Conservation (phyloP, 2,888 invertebrate genomes). For the Lissonota sp. region DNA sequence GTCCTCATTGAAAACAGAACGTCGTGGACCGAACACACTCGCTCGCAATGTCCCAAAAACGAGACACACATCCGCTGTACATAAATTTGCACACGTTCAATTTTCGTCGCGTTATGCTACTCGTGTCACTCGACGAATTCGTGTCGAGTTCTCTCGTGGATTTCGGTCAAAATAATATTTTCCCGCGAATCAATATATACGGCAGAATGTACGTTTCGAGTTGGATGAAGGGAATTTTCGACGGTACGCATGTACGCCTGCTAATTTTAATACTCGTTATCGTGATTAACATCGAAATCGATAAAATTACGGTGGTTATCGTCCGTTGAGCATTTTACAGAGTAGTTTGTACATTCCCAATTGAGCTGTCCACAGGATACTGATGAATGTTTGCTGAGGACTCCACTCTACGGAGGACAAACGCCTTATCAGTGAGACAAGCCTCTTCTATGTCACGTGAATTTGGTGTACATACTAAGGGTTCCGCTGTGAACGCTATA, state of each 20-base stretch:
- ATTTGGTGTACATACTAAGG: slow-evolving; percentile 3
- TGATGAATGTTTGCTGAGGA: slow-evolving; percentile 45
- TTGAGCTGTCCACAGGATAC: slow-evolving; percentile 35
- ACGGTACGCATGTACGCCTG: not conserved
- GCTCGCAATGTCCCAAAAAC: slow-evolving; percentile 49
- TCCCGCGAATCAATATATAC: slow-evolving; percentile 11
- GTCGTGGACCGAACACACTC: no score
- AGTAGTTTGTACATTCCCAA: slow-evolving; percentile 25
- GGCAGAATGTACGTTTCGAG: slow-evolving; percentile 7
- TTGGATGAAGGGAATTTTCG: no score
- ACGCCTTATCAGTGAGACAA: slow-evolving; percentile 35
- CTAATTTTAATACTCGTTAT: no score
- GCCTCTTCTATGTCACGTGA: slow-evolving; percentile 5
- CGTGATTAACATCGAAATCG: no score
- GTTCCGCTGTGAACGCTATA: slow-evolving; percentile 24
- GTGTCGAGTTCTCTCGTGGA: not conserved
- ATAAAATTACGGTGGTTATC: not conserved
- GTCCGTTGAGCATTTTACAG: not conserved
- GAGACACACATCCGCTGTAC: slow-evolving; percentile 71
- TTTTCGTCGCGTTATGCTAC: slow-evolving; percentile 56
- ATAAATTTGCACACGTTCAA: slow-evolving; percentile 62
- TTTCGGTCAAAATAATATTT: slow-evolving; percentile 36
- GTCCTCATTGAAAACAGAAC: no score
- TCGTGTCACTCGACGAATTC: slow-evolving; percentile 34
- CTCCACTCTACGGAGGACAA: slow-evolving; percentile 17